Percentiles rank a stretch among this genome's conserved stretches.
These are phyloP conservation scores for Bombycilla garrulus DNA, from an alignment of 2,113 vertebrate genomes.

Conservation along the genomic window DNA sequence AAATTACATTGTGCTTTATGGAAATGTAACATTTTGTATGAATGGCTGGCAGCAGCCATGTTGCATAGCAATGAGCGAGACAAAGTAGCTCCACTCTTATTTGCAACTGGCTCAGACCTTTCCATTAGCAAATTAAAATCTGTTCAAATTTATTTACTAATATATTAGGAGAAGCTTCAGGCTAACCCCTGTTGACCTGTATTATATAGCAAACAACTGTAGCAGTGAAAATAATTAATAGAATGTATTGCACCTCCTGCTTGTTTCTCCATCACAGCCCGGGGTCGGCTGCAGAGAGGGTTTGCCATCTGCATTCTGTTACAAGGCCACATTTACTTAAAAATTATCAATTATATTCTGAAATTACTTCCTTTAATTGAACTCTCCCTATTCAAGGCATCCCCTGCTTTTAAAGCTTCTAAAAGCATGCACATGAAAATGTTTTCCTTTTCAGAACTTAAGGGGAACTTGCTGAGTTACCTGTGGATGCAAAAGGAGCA, in stretches of 20 bases:
- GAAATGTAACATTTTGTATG: constrained; percentile 86
- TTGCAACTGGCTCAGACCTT: constrained; percentile 78
- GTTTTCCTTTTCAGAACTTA: background rate
- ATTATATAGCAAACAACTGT: constrained; percentile 79
- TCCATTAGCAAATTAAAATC: constrained; percentile 85
- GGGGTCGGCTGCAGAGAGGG: constrained; percentile 51
- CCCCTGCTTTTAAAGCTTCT: background rate
- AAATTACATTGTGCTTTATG: constrained; percentile 81
- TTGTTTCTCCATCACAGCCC: constrained; percentile 70
- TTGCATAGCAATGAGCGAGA: constrained; percentile 78
- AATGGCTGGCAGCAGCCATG: constrained; percentile 70
- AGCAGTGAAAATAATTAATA: constrained; percentile 80
- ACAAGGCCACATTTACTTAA: constrained; percentile 76
- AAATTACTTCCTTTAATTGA: constrained; percentile 69
- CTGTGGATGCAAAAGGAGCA: background rate
- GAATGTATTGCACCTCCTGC: constrained; percentile 76
- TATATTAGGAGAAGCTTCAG: constrained; percentile 80
- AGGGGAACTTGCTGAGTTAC: constrained; percentile 12
- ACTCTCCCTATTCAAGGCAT: constrained; percentile 46
- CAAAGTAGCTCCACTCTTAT: constrained; percentile 74
- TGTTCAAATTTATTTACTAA: constrained; percentile 86
- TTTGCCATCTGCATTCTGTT: constrained; percentile 76
- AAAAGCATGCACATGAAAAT: background rate
- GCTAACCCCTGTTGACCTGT: constrained; percentile 70
- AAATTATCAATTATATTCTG: constrained; percentile 74